These are phyloP conservation scores for Connochaetes taurinus DNA, from an alignment of 2,113 vertebrate genomes.

Conservation along the genomic window DNA sequence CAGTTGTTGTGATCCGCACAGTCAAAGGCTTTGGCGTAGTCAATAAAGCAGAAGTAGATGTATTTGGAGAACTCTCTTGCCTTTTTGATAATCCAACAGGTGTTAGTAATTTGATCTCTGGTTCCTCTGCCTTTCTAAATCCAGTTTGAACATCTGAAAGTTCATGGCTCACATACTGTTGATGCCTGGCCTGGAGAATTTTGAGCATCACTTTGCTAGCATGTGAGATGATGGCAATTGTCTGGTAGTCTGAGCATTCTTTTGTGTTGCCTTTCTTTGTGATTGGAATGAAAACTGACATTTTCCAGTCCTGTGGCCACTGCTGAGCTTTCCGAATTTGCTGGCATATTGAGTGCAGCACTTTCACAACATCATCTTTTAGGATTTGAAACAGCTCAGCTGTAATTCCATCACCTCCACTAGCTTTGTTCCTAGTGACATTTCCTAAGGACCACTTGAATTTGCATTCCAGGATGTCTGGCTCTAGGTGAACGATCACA, in stretches of 20 bases:
- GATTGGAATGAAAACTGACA: neutral
- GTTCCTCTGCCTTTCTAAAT: neutral
- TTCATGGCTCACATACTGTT: neutral
- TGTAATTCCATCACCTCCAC: neutral
- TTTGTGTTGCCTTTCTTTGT: neutral
- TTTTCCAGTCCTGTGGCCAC: neutral
- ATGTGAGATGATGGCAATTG: neutral
- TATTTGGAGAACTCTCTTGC: neutral
- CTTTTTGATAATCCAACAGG: neutral
- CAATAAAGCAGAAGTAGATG: neutral
- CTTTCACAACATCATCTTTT: neutral
- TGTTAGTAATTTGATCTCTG: neutral
- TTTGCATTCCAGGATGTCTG: neutral
- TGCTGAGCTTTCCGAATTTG: neutral
- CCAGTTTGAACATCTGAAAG: neutral
- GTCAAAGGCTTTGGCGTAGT: neutral
- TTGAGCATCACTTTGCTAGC: neutral
- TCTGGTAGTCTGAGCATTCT: neutral
- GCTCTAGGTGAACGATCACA: neutral
- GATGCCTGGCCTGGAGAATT: neutral
- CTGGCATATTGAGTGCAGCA: neutral
- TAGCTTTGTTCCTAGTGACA: neutral
- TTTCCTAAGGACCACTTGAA: neutral
- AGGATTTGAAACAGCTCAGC: neutral
- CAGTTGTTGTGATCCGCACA: neutral